A percentile compares a stretch with the other conserved stretches of the same genome.
Evolutionary conservation across 35 echinoderm and acorn worm genomes (phyloP).

Genomic region (Diadema setosum): DNA sequence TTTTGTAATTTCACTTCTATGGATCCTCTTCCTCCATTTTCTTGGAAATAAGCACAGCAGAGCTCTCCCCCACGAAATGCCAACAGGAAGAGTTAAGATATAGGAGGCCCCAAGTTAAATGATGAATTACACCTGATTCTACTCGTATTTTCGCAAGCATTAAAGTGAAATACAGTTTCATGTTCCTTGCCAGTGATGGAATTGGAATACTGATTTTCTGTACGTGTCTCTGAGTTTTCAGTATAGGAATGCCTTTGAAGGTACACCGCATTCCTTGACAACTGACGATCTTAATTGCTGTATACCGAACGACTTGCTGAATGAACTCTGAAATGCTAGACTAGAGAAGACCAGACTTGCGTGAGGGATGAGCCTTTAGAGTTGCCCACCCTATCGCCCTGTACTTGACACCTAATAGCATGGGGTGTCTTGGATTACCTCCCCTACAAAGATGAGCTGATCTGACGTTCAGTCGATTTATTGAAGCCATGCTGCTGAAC

Average conservation of each 20-base stretch:
- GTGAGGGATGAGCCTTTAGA: not conserved
- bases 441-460: not conserved
- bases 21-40: not conserved
- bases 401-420: not conserved
- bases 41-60: not conserved
- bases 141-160: too few relatives aligned
- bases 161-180: too few relatives aligned
- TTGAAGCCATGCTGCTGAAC: not conserved
- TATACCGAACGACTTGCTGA: not conserved
- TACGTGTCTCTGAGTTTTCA: too few relatives aligned
- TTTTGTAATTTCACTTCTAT: not conserved
- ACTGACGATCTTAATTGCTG: not conserved
- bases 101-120: not conserved
- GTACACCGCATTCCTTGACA: too few relatives aligned
- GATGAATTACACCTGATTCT: too few relatives aligned
- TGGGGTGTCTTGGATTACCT: not conserved
- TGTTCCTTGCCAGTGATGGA: too few relatives aligned
- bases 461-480: not conserved
- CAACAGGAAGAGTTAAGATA: not conserved
- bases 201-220: too few relatives aligned
- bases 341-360: not conserved
- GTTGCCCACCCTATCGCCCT: not conserved
- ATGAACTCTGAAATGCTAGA: not conserved
- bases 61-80: not conserved
- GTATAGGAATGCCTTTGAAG: too few relatives aligned